Evolutionary conservation across 2,888 invertebrate species (phyloP).

Genomic region (Clivina fossor): DNA sequence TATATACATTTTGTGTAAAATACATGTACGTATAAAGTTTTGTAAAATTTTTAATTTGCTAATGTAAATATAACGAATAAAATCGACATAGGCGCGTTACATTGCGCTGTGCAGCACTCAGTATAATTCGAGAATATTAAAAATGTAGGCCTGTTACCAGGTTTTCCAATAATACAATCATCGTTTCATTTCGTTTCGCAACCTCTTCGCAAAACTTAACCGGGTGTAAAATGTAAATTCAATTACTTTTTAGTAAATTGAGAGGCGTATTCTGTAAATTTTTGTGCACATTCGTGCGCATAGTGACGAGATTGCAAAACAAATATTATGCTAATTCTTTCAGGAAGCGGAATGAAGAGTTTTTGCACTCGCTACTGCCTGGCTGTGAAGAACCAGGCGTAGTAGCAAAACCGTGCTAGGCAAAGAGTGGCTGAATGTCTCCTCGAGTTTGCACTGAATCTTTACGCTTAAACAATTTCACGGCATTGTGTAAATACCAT

Average conservation of each 20-base stretch:
- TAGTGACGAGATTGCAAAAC: slow-evolving; percentile 32
- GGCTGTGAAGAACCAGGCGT: too few relatives aligned
- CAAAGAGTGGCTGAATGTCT: slow-evolving; percentile 11
- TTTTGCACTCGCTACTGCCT: too few relatives aligned
- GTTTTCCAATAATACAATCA: slow-evolving; percentile 15
- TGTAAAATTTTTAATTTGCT: too few relatives aligned
- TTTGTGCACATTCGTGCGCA: slow-evolving; percentile 8
- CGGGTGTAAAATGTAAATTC: slow-evolving; percentile 29
- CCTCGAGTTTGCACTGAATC: neutral
- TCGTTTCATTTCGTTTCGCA: too few relatives aligned
- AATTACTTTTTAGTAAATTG: slow-evolving; percentile 22
- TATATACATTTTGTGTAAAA: too few relatives aligned
- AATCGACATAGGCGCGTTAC: too few relatives aligned
- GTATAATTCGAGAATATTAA: too few relatives aligned
- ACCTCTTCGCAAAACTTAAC: slow-evolving; percentile 11
- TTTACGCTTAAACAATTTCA: slow-evolving; percentile 25
- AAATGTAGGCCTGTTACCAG: neutral
- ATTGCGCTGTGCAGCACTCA: too few relatives aligned
- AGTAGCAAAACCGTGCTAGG: too few relatives aligned
- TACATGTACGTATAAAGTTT: too few relatives aligned
- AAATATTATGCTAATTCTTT: slow-evolving; percentile 33
- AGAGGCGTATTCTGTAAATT: slow-evolving; percentile 22
- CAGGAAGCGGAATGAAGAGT: slow-evolving; percentile 26
- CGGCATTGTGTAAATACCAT: slow-evolving; percentile 25
- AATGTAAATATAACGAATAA: too few relatives aligned